Conservation (phyloP, 2,888 invertebrate genomes). For the Druceiella hillmani region DNA sequence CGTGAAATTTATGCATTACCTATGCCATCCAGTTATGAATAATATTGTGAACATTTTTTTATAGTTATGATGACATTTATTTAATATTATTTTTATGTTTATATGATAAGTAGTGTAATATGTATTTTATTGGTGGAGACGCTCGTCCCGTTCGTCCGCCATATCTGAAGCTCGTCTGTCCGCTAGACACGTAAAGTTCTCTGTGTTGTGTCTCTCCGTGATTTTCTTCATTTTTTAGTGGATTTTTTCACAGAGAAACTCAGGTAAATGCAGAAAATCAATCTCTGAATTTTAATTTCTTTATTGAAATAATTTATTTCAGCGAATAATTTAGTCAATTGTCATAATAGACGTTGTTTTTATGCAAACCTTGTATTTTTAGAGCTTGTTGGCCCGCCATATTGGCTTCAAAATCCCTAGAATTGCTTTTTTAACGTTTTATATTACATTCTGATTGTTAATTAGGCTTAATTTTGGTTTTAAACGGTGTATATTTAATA, state of each 20-base stretch:
- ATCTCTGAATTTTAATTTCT: constrained; percentile 8
- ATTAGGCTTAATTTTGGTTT: constrained; percentile 37
- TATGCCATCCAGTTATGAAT: constrained; percentile 39
- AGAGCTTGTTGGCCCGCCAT: constrained; percentile 58
- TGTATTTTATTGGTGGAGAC: constrained; percentile 37
- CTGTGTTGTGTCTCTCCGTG: constrained; percentile 52
- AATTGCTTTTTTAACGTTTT: too few relatives aligned
- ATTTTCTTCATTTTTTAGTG: constrained; percentile 40
- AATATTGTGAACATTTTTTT: constrained; percentile 37
- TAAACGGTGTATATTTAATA: constrained; percentile 35
- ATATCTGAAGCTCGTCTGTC: constrained; percentile 50
- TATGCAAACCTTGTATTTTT: constrained; percentile 52
- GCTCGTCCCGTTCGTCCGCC: constrained; percentile 47
- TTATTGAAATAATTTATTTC: constrained; percentile 34
- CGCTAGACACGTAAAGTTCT: constrained; percentile 37
- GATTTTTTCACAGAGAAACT: constrained; percentile 37
- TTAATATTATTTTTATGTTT: constrained; percentile 45
- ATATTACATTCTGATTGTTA: constrained; percentile 13
- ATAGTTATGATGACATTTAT: constrained; percentile 36
- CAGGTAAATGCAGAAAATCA: constrained; percentile 33
- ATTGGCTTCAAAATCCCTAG: constrained; percentile 60
- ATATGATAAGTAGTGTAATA: constrained; percentile 33
- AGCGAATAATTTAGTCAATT: constrained; percentile 21
- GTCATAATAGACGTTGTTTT: constrained; percentile 23
- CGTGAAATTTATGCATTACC: constrained; percentile 15